Conservation (phyloP, 2,888 invertebrate genomes). For the Aphrophora alni region DNA sequence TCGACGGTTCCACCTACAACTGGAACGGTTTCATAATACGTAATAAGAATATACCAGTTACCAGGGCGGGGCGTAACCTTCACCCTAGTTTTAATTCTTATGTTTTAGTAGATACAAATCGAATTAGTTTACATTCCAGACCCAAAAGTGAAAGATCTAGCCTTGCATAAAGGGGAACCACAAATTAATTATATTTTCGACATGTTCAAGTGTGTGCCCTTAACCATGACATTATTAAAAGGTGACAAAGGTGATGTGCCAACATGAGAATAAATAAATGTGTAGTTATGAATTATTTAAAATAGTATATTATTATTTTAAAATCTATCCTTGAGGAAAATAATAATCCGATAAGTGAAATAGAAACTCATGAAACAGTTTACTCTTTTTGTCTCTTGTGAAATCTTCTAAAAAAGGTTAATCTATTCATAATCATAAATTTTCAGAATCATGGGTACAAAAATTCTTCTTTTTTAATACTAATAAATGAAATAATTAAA, state of each 20-base stretch:
- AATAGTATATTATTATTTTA: too few species aligned
- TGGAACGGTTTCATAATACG: background rate
- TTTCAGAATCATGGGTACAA: too few species aligned
- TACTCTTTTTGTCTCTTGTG: too few species aligned
- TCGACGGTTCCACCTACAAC: background rate
- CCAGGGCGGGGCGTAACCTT: background rate
- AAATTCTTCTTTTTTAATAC: too few species aligned
- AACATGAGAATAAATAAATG: too few species aligned
- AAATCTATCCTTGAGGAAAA: too few species aligned
- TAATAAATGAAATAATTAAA: too few species aligned
- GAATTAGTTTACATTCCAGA: background rate
- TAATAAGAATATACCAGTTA: background rate
- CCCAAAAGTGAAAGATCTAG: background rate
- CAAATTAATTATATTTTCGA: background rate
- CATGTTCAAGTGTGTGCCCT: background rate
- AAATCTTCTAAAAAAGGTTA: too few species aligned
- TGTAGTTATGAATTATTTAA: too few species aligned
- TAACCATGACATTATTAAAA: background rate
- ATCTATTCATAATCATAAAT: too few species aligned
- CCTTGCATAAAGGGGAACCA: background rate
- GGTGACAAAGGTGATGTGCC: background rate
- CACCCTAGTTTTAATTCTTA: constrained; percentile 9
- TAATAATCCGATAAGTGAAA: too few species aligned
- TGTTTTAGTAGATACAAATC: background rate
- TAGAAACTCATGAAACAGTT: too few species aligned